These are phyloP conservation scores for Amphiprion ocellaris DNA, from an alignment of 2,113 vertebrate species.

Conservation along the genomic window DNA sequence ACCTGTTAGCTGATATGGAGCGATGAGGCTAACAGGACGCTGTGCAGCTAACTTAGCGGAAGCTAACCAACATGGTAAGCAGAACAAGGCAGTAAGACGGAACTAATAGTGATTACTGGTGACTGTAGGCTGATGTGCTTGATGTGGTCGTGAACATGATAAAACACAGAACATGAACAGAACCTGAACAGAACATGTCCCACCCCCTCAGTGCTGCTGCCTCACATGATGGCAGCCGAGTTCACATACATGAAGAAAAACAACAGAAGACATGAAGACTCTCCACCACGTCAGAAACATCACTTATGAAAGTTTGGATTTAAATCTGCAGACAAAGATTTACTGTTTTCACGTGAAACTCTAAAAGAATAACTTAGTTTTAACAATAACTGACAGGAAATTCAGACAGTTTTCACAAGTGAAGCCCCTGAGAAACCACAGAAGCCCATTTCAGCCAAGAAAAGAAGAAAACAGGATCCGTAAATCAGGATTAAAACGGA, in stretches of 20 bases:
- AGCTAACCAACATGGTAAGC: constrained; percentile 18
- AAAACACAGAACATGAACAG: not conserved
- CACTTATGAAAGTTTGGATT: constrained; percentile 15
- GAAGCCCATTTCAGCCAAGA: constrained; percentile 8
- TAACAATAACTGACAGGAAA: not conserved
- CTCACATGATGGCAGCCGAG: not conserved
- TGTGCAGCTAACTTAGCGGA: too few species aligned
- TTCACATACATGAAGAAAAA: constrained; percentile 14
- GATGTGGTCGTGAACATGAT: constrained; percentile 23
- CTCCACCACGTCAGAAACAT: constrained; percentile 2
- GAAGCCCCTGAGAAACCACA: constrained; percentile 26
- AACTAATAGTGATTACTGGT: too few species aligned
- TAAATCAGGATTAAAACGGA: too few species aligned
- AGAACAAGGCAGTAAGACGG: not conserved
- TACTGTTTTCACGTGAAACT: not conserved
- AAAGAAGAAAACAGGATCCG: not conserved
- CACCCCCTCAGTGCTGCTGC: constrained; percentile 25
- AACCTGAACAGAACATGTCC: not conserved
- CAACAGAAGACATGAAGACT: not conserved
- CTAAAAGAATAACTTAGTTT: not conserved
- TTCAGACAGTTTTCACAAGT: constrained; percentile 26
- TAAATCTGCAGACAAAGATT: not conserved
- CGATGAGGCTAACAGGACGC: too few species aligned
- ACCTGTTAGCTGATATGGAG: too few species aligned
- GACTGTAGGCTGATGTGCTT: constrained; percentile 1